Conservation (phyloP, 2,888 invertebrate species). For the Erebia ligea region DNA sequence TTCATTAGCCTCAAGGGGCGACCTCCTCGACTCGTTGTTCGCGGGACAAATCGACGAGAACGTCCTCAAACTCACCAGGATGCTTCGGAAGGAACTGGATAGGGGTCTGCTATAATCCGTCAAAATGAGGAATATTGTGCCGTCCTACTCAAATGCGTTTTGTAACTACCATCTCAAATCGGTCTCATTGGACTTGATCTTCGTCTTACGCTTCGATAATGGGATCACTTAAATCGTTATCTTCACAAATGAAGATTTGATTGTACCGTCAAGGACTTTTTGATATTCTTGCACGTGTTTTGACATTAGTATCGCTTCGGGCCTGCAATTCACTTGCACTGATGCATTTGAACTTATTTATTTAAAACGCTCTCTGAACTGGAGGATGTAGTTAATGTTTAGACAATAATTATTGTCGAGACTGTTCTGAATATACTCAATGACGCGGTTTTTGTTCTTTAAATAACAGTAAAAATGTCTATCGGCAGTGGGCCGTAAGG, state of each 20-base stretch:
- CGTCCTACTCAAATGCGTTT: constrained; percentile 63
- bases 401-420: constrained; percentile 37
- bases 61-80: constrained; percentile 70
- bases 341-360: constrained; percentile 21
- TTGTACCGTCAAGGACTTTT: constrained; percentile 46
- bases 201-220: constrained; percentile 24
- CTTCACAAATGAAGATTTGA: constrained; percentile 75
- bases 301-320: constrained; percentile 45
- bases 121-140: constrained; percentile 51
- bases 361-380: constrained; percentile 28
- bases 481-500: not conserved
- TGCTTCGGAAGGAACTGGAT: constrained; percentile 77
- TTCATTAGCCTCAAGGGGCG: constrained; percentile 68
- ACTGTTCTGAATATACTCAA: constrained; percentile 47
- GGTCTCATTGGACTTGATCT: constrained; percentile 23
- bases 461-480: constrained; percentile 1
- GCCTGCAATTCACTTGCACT: constrained; percentile 25
- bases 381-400: constrained; percentile 10
- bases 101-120: constrained; percentile 71
- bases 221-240: constrained; percentile 55
- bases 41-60: constrained; percentile 73
- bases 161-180: constrained; percentile 25
- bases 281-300: constrained; percentile 34
- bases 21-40: constrained; percentile 73
- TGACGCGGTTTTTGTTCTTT: constrained; percentile 1